Evolutionary conservation across 2,113 vertebrate genomes (phyloP).

Genomic region (Thinocorus orbignyianus): DNA sequence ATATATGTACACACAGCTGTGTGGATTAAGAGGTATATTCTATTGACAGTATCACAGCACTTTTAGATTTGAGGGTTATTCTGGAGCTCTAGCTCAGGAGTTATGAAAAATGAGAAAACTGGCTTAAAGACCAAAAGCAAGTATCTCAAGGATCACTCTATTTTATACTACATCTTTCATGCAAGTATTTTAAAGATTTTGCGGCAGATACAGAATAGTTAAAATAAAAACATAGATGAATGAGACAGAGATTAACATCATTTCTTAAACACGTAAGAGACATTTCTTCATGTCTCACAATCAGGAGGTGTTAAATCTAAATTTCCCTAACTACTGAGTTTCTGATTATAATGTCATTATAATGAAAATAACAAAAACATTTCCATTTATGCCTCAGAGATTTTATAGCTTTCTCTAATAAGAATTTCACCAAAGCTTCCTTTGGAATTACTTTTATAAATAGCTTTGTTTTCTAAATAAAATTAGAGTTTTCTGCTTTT

Average conservation of each 20-base stretch:
- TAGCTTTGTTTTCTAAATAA: conserved; percentile 40
- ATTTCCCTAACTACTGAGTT: neutral
- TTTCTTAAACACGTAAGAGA: neutral
- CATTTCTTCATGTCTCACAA: neutral
- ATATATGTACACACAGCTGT: neutral
- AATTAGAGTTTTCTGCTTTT: conserved; percentile 8
- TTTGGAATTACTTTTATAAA: conserved; percentile 21
- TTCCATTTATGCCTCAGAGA: conserved; percentile 10
- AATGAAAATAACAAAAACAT: conserved; percentile 31
- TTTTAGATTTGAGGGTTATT: neutral
- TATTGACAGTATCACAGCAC: neutral
- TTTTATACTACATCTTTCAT: neutral
- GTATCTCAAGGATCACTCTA: neutral
- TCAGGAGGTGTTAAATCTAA: neutral
- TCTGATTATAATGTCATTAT: conserved; percentile 9
- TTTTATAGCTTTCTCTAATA: conserved; percentile 17
- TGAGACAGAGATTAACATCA: neutral
- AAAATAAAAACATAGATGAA: neutral
- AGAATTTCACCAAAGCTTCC: neutral
- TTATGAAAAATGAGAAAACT: neutral
- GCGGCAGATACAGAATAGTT: neutral
- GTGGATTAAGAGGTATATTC: neutral
- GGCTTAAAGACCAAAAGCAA: neutral
- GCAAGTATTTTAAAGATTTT: neutral
- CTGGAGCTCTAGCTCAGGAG: neutral